Percentiles rank a stretch among this genome's conserved stretches.
Conservation (phyloP, 2,797 vertebrate genomes). For the Centroberyx gerrardi region DNA sequence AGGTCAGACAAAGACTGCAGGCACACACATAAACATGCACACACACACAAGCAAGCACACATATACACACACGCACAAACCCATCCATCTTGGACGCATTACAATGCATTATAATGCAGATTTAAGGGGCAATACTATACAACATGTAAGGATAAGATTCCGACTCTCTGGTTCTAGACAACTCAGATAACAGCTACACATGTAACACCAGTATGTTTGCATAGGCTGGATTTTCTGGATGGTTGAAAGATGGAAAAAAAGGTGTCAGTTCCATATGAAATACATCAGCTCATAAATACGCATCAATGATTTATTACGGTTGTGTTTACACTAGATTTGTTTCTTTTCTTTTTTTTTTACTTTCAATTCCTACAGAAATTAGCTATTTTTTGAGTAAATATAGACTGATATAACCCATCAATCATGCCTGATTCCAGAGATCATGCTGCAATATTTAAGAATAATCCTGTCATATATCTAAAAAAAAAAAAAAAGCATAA, state of each 20-base stretch:
- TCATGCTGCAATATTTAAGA: not conserved
- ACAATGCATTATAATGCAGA: constrained; percentile 37
- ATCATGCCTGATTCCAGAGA: not conserved
- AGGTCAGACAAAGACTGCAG: constrained; percentile 60
- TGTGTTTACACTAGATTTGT: not conserved
- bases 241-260: not conserved
- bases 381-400: not conserved
- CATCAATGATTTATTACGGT: not conserved
- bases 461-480: not conserved
- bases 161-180: constrained; percentile 11
- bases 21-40: not conserved
- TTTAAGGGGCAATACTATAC: not conserved
- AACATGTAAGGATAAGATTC: constrained; percentile 7
- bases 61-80: constrained; percentile 24
- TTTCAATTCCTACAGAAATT: not conserved
- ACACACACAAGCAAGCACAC: constrained; percentile 6
- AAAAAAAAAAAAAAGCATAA: not conserved
- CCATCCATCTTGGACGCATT: not conserved
- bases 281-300: not conserved
- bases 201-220: constrained; percentile 11
- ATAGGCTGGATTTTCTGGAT: no score
- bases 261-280: not conserved
- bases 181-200: constrained; percentile 22
- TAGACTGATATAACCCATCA: not conserved
- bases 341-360: not conserved